Evolutionary conservation across 2,888 invertebrate genomes (phyloP), one percentile per base, ranked within the genome.

Genomic region (Empis livida): DNA sequence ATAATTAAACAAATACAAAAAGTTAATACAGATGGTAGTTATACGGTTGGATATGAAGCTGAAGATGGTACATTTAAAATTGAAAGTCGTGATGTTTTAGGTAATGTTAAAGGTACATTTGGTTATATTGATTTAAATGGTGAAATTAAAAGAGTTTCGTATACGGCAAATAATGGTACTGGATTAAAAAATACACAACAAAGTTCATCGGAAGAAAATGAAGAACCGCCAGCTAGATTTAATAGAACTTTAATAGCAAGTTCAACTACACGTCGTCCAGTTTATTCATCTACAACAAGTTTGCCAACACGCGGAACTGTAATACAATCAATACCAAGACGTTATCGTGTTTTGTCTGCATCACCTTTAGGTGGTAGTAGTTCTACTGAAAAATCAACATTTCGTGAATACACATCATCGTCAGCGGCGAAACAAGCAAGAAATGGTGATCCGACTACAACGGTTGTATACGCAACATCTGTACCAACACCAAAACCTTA

Each of bases 1-100:
- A 87, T 87, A 57, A 78, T 88, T 23, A 86, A 87, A 62, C 84
- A 86, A 66, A 84, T 89, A 56, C 79, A 85, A 53, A 77, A 83
- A 61, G 73, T 87, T 3, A 88, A 88, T 62, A 82, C 84, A 45
- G 88, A 88, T 61, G 88, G 88, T 27, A 85, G 86, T 0, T 88
- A 88, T 60, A 86, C 87, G 1, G 84, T 84, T 52, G 88, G 88
- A 1, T 88, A 85, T 60, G 88, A 88, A 70, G 85, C 86, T 3
- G 86, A 84, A 43, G 88, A 88, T 64, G 88, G 88, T 5, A 84
- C 85, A 0, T 88, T 87, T 65, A 87, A 88, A 72, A 85, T 87
- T 49, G 87, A 87, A 69, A 87, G 83, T 59, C 73, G 86, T 52
- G 85, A 85, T 65, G 82, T 84, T 43, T 71, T 79, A 51, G 86